phyloP scores from a whole-genome alignment of 2,888 invertebrate species.

The Tipula lateralis region DNA sequence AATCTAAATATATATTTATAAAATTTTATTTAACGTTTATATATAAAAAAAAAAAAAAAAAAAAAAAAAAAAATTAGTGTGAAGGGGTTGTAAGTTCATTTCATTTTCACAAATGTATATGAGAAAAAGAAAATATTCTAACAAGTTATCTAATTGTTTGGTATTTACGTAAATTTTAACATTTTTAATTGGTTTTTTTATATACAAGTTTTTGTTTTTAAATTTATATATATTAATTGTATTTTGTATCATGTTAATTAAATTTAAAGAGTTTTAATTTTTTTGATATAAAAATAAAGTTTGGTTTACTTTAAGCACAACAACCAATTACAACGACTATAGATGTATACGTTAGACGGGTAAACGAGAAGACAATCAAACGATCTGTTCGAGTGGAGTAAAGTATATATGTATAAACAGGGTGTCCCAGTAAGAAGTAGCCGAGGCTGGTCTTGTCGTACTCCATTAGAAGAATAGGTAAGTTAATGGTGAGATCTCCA shows the following conservation, averaged over 20 bases:
- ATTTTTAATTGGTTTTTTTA: constrained; percentile 4
- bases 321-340: neutral
- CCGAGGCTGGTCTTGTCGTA: too few relatives aligned
- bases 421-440: too few relatives aligned
- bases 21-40: neutral
- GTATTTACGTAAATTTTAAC: constrained; percentile 24
- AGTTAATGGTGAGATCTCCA: too few relatives aligned
- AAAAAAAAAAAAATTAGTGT: neutral
- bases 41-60: neutral
- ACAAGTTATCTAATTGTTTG: constrained; percentile 24
- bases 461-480: too few relatives aligned
- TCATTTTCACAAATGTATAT: constrained; percentile 2
- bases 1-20: neutral
- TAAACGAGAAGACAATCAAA: neutral
- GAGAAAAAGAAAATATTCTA: neutral
- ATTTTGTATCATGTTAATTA: constrained; percentile 19
- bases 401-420: neutral
- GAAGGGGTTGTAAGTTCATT: constrained; percentile 13
- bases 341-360: too few relatives aligned
- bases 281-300: neutral
- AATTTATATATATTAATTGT: neutral
- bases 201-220: neutral
- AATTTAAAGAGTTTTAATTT: constrained; percentile 24
- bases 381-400: neutral
- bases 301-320: neutral